Evolutionary conservation across 2,888 invertebrate species (phyloP).

Genomic region (Microchrysa polita): DNA sequence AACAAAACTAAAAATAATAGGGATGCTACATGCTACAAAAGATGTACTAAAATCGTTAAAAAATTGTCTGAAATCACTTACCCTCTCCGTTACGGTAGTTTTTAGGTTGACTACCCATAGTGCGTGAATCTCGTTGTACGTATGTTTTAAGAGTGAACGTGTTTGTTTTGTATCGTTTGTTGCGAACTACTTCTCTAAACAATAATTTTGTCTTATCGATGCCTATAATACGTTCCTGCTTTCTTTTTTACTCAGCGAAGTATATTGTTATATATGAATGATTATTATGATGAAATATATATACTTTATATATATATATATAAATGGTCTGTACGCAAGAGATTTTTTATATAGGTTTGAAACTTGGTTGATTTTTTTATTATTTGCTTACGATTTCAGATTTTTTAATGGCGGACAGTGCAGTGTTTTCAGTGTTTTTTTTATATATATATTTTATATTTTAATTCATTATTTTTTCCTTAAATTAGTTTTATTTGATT

Average conservation of each 20-base stretch:
- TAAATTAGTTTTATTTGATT: neutral
- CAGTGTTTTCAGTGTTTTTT: slow-evolving; percentile 19
- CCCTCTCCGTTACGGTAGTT: slow-evolving; percentile 63
- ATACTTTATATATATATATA: slow-evolving; percentile 15
- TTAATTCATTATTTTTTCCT: neutral
- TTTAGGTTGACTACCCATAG: slow-evolving; percentile 63
- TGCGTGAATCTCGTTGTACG: slow-evolving; percentile 28
- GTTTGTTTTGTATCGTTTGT: no score
- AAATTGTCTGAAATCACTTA: slow-evolving; percentile 49
- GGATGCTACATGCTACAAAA: slow-evolving; percentile 3
- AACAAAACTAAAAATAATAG: slow-evolving; percentile 11
- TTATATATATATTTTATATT: no score
- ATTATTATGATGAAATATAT: slow-evolving; percentile 38
- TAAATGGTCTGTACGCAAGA: slow-evolving; percentile 28
- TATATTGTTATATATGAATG: slow-evolving; percentile 29
- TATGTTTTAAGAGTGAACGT: slow-evolving; percentile 21
- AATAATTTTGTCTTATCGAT: slow-evolving; percentile 24
- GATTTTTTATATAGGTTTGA: slow-evolving; percentile 16
- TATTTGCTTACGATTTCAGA: neutral
- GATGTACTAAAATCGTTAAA: slow-evolving; percentile 10
- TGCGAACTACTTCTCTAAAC: neutral
- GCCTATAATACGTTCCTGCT: slow-evolving; percentile 25
- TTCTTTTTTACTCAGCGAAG: slow-evolving; percentile 35
- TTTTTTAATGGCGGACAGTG: slow-evolving; percentile 32
- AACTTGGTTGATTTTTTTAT: slow-evolving; percentile 21